Evolutionary conservation across 2,888 invertebrate genomes (phyloP), one percentile per base, ranked within the genome.

Genomic region (Cenopis cana): DNA sequence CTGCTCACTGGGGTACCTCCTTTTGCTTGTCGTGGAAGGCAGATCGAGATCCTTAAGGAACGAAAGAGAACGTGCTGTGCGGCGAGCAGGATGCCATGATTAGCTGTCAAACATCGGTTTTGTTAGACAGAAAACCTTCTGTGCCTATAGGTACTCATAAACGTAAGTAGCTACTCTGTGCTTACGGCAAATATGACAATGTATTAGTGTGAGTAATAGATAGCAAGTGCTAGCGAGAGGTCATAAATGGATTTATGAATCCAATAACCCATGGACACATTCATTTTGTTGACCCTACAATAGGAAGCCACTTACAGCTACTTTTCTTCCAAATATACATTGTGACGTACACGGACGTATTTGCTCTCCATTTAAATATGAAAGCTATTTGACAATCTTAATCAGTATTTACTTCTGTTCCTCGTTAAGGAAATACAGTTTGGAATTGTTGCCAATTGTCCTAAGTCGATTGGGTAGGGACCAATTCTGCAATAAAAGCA

Each of bases 361-460:
- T 76, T 76, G 52, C 65, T 36, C 69, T 72, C 68, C 73, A 75
- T 75, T 78, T 75, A 73, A 71, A 57, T 62, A 60, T 46, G 24
- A 69, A 68, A 65, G 67, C 61, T 75, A 62, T 78, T 78, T 77
- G 76, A 67, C 73, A 65, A 73, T 69, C 54, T 72, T 75, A 76
- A 78, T 78, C 76, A 78, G 77, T 79, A 76, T 81, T 80, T 79
- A 76, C 76, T 65, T 75, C 75, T 71, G 73, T 71, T 64, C 73
- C 69, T 74, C 65, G 61, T 69, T 73, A 74, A 73, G 71, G 75
- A 74, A 77, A 77, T 66, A 73, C 38, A 52, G 72, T 72, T 76
- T 73, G 66, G 72, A 72, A 74, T 72, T 71, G 73, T 76, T 72
- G 75, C 73, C 74, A 74, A 77, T 76, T 73, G 74, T 72, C 74